These are phyloP conservation scores for Trachelus troglodyta DNA, from an alignment of 2,888 invertebrate species.

Conservation along the genomic window DNA sequence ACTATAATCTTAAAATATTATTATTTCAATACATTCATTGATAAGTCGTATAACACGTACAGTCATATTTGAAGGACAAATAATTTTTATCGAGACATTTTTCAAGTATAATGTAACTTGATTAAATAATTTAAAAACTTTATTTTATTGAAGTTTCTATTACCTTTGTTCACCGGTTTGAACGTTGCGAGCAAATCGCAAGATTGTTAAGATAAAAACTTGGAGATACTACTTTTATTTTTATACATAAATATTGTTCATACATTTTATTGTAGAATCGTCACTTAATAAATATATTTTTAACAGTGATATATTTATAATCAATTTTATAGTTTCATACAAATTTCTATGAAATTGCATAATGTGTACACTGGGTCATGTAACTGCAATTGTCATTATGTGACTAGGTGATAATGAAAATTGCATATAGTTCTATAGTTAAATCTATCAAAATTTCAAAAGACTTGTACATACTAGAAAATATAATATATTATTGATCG, in stretches of 20 bases:
- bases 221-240: not conserved
- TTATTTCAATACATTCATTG: not conserved
- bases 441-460: not conserved
- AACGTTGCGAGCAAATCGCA: not conserved
- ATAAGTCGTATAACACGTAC: not conserved
- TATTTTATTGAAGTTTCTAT: not conserved
- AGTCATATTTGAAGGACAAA: not conserved
- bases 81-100: not conserved
- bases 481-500: not conserved
- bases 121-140: not conserved
- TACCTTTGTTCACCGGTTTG: not conserved
- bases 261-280: conserved; percentile 32
- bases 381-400: not conserved
- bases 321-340: not conserved
- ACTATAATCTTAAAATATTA: not conserved
- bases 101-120: not conserved
- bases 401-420: not conserved
- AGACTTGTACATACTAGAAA: not conserved
- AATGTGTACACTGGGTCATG: not conserved
- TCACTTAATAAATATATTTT: conserved; percentile 15
- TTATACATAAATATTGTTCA: not conserved
- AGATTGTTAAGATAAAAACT: not conserved
- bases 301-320: conserved; percentile 7
- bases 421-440: not conserved
- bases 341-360: not conserved